Percentiles rank a stretch among this genome's conserved stretches.
phyloP scores from a whole-genome alignment of 1,140 invertebrate species.

The Cepaea nemoralis region DNA sequence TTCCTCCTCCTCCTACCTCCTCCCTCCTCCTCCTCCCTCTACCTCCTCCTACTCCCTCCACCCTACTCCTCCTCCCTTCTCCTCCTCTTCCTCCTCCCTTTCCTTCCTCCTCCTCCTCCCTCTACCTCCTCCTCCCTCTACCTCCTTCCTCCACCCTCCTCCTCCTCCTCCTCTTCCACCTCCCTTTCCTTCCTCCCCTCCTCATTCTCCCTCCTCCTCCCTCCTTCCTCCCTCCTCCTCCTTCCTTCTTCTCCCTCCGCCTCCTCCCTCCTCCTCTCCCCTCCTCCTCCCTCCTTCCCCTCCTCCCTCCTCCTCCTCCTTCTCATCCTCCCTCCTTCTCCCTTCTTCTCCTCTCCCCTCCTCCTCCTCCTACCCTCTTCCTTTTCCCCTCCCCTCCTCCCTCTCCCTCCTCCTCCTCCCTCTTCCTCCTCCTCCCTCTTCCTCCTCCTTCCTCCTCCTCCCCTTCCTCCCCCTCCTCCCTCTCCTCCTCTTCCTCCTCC shows the following conservation, averaged over 20 bases:
- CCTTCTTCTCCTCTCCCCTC: neutral
- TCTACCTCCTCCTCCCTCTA: constrained; percentile 10
- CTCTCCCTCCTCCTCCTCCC: neutral
- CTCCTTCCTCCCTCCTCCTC: neutral
- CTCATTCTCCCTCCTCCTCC: no score
- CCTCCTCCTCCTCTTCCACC: neutral
- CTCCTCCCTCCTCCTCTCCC: constrained; percentile 14
- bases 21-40: no score
- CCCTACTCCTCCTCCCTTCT: no score
- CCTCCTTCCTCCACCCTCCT: neutral
- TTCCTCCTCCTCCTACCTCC: no score
- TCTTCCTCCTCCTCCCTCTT: neutral
- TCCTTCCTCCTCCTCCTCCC: neutral
- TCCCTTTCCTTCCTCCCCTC: constrained; percentile 7
- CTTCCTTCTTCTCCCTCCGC: no score
- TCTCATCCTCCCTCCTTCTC: neutral
- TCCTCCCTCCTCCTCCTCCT: constrained; percentile 9
- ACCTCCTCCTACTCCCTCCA: no score
- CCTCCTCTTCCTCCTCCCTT: neutral
- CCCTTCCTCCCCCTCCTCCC: no score
- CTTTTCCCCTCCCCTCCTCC: neutral
- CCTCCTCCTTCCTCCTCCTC: no score
- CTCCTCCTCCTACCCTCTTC: no score
- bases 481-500: no score
- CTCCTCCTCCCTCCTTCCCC: neutral